phyloP scores from a whole-genome alignment of 1,140 invertebrate species.

The Scaptomyza hsui region DNA sequence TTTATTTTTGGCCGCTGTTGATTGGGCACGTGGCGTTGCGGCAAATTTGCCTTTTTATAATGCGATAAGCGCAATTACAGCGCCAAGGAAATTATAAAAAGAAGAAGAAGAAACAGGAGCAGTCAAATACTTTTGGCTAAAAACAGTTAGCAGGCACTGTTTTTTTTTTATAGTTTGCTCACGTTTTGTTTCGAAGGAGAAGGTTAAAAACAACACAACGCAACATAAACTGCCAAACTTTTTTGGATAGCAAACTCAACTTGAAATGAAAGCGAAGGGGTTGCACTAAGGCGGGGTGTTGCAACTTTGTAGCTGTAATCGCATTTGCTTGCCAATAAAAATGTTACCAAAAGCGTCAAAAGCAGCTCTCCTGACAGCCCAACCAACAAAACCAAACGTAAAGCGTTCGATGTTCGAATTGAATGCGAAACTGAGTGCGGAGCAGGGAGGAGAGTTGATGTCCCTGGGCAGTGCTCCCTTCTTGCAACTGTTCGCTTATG shows the following conservation, averaged over 20 bases:
- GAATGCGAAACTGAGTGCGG: conserved; percentile 1
- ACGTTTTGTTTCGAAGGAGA: conserved; percentile 28
- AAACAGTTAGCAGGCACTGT: conserved; percentile 7
- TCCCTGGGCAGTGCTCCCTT: conserved; percentile 10
- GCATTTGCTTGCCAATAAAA: conserved; percentile 48
- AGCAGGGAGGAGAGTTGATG: not conserved
- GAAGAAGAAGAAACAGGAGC: not conserved
- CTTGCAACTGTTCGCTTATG: not conserved
- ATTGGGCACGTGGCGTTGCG: conserved; percentile 51
- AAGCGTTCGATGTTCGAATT: not conserved
- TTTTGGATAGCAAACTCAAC: conserved; percentile 20
- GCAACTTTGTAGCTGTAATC: conserved; percentile 42
- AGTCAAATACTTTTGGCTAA: conserved; percentile 7
- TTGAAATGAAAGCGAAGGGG: not conserved
- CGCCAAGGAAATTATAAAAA: conserved; percentile 38
- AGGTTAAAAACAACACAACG: conserved; percentile 1
- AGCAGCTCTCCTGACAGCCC: conserved; percentile 19
- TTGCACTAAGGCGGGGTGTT: not conserved
- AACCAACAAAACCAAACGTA: not conserved
- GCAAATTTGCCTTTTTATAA: conserved; percentile 73
- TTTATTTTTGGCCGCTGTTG: conserved; percentile 30
- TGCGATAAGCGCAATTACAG: conserved; percentile 73
- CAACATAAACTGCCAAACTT: conserved; percentile 11
- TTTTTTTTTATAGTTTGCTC: conserved; percentile 23
- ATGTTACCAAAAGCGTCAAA: conserved; percentile 44